A percentile compares a stretch with the other conserved stretches of the same genome.
Conservation (phyloP, 2,888 invertebrate species). For the Lordiphosa andalusiaca region DNA sequence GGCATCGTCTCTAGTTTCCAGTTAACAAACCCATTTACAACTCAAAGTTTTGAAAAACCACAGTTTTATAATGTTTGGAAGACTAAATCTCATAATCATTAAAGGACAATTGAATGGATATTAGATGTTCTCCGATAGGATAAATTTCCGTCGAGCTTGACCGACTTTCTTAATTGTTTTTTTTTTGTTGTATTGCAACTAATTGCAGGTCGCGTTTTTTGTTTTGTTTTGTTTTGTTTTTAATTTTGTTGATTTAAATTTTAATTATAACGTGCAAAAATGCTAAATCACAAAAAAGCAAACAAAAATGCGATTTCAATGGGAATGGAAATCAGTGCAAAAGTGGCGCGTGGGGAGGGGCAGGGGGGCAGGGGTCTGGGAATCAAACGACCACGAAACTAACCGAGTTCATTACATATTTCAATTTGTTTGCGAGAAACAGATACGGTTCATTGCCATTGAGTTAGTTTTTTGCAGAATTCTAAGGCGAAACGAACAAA, state of each 20-base stretch:
- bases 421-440: slow-evolving; percentile 28
- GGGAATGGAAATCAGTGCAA: slow-evolving; percentile 42
- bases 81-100: no score
- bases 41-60: no score
- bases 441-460: slow-evolving; percentile 70
- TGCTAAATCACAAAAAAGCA: slow-evolving; percentile 36
- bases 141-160: no score
- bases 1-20: no score
- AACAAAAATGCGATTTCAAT: slow-evolving; percentile 35
- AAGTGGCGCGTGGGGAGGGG: slow-evolving; percentile 10
- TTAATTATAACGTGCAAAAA: slow-evolving; percentile 67
- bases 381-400: slow-evolving; percentile 33
- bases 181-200: slow-evolving; percentile 14
- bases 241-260: slow-evolving; percentile 25
- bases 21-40: no score
- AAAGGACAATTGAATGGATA: no score
- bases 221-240: no score
- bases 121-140: no score
- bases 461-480: slow-evolving; percentile 63
- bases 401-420: slow-evolving; percentile 41
- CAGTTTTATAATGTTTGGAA: no score
- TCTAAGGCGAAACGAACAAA: slow-evolving; percentile 11
- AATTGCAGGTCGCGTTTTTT: slow-evolving; percentile 24
- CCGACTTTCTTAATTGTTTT: slow-evolving; percentile 2
- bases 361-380: slow-evolving; percentile 29